A percentile compares a stretch with the other conserved stretches of the same genome.
Evolutionary conservation across 1,140 invertebrate species (phyloP).

Genomic region (Apis florea): DNA sequence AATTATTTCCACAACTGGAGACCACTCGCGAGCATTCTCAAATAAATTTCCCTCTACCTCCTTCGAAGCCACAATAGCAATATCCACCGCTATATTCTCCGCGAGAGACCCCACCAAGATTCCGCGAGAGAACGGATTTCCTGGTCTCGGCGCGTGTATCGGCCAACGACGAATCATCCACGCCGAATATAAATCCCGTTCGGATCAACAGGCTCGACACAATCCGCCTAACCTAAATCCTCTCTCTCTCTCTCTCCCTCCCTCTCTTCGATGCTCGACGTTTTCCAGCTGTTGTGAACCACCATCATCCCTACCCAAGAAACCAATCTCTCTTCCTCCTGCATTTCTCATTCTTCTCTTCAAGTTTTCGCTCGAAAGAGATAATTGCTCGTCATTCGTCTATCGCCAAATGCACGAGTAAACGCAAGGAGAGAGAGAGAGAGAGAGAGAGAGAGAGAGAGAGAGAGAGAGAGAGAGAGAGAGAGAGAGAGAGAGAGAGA

Average conservation of each 20-base stretch:
- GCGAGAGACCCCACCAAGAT: too few relatives aligned
- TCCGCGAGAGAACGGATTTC: not conserved
- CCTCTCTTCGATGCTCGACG: not conserved
- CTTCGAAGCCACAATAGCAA: not conserved
- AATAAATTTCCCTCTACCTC: not conserved
- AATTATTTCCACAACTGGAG: not conserved
- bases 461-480: not conserved
- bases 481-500: not conserved
- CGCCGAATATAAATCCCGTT: slow-evolving; percentile 40
- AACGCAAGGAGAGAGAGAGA: too few relatives aligned
- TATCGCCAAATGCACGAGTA: too few relatives aligned
- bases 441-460: too few relatives aligned
- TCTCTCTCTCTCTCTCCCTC: not conserved
- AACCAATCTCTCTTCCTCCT: too few relatives aligned
- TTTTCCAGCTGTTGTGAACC: slow-evolving; percentile 18
- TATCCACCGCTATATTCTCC: not conserved
- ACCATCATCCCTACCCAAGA: not conserved
- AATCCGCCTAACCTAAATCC: slow-evolving; percentile 25
- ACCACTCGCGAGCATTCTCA: not conserved
- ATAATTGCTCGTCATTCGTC: too few relatives aligned
- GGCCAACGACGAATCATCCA: slow-evolving; percentile 6
- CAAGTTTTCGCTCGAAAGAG: not conserved
- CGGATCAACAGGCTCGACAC: slow-evolving; percentile 42
- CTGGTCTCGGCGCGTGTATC: slow-evolving; percentile 12
- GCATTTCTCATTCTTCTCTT: not conserved